A percentile compares a stretch with the other conserved stretches of the same genome.
These are phyloP conservation scores for Alentia gelatinosa DNA, from an alignment of 2,888 invertebrate species.

Conservation along the genomic window DNA sequence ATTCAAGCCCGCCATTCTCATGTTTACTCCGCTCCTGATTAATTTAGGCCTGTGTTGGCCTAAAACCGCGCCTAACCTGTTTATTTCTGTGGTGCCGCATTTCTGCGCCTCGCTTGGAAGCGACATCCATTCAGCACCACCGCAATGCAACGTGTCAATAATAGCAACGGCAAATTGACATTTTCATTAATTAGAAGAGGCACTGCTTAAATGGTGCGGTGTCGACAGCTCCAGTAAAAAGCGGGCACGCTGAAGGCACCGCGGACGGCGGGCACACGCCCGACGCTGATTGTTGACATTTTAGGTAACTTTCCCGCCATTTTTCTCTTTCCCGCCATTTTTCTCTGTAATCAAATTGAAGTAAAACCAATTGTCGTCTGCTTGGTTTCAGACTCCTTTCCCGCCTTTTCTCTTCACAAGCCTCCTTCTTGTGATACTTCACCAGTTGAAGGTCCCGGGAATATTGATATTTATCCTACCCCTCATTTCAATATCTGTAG, in stretches of 20 bases:
- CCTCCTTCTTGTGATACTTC: no score
- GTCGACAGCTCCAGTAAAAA: background rate
- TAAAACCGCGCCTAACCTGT: background rate
- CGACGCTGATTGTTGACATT: background rate
- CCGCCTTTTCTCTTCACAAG: no score
- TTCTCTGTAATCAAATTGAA: background rate
- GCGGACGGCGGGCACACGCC: background rate
- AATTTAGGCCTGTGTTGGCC: background rate
- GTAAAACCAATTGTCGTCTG: background rate
- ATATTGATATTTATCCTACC: no score
- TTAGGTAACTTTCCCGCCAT: background rate
- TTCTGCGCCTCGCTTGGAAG: background rate
- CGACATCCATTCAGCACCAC: background rate
- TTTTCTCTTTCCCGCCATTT: background rate
- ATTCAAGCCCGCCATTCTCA: background rate
- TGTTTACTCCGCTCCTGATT: background rate
- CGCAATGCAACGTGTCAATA: background rate
- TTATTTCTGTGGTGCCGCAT: background rate
- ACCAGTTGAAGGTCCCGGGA: no score
- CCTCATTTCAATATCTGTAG: no score
- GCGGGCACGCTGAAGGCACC: background rate
- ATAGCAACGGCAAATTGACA: background rate
- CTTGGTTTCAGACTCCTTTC: no score
- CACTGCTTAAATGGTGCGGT: background rate
- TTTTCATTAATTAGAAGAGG: constrained; percentile 16